Evolutionary conservation across 2,888 invertebrate species (phyloP).

Genomic region (Hirtodrosophila cameraria): DNA sequence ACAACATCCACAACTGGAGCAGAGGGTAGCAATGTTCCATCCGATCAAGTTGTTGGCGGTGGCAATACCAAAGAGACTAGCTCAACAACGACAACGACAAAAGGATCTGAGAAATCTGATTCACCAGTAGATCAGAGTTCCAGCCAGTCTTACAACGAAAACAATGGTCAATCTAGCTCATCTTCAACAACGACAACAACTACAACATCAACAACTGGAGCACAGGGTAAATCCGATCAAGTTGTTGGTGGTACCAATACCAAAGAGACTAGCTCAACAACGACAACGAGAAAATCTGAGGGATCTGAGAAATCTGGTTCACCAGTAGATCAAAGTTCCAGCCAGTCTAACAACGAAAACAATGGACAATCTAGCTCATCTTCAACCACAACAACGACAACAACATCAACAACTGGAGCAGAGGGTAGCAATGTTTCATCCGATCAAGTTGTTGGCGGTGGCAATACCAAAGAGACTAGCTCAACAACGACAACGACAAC

Average conservation of each 20-base stretch:
- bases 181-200: no score
- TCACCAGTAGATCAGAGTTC: not conserved
- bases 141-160: no score
- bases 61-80: constrained; percentile 1
- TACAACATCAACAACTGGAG: not conserved
- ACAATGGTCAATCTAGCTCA: no score
- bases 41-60: not conserved
- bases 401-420: not conserved
- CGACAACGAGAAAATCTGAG: not conserved
- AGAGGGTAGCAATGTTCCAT: not conserved
- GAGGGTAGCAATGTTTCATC: no score
- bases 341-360: constrained; percentile 6
- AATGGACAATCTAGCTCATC: constrained; percentile 12
- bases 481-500: constrained; percentile 8
- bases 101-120: not conserved
- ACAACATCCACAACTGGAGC: not conserved
- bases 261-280: constrained; percentile 17
- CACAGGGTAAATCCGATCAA: not conserved
- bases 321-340: not conserved
- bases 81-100: constrained; percentile 13
- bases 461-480: no score
- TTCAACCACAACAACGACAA: constrained; percentile 1
- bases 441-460: no score
- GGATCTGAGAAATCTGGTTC: not conserved
- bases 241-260: constrained; percentile 1